A percentile compares a stretch with the other conserved stretches of the same genome.
These are phyloP conservation scores for Drosophila ochracea DNA, from an alignment of 2,888 invertebrate genomes.

Conservation along the genomic window DNA sequence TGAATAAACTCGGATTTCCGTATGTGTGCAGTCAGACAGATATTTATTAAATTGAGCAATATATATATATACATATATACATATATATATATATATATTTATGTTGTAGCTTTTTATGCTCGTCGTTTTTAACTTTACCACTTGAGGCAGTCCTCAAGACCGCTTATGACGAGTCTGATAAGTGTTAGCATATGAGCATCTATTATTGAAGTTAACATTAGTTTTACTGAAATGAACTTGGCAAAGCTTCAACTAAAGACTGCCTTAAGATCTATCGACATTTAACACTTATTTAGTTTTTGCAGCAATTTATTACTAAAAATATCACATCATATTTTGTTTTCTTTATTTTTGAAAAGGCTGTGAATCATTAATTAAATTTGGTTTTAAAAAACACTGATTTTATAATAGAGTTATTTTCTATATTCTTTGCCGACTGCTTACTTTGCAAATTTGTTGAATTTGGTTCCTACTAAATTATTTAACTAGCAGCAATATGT, in stretches of 20 bases:
- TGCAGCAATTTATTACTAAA: neutral
- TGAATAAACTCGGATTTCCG: conserved; percentile 5
- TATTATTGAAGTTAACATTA: neutral
- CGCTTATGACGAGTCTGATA: too few species aligned
- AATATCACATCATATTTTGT: neutral
- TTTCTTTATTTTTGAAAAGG: neutral
- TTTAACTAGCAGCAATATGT: neutral
- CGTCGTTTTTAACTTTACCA: neutral
- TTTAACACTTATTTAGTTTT: neutral
- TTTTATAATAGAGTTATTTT: neutral
- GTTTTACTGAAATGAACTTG: neutral
- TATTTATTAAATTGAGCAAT: neutral
- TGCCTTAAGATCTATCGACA: neutral
- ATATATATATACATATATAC: neutral
- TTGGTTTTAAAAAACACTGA: neutral
- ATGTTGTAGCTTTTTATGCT: neutral
- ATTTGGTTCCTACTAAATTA: neutral
- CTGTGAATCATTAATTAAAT: neutral
- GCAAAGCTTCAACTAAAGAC: neutral
- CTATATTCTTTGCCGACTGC: neutral
- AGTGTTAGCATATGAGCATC: neutral
- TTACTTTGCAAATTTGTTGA: neutral
- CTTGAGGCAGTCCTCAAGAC: neutral
- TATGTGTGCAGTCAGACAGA: neutral
- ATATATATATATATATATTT: neutral